Conservation (phyloP, 2,888 invertebrate genomes). For the Cheilosia urbana region DNA sequence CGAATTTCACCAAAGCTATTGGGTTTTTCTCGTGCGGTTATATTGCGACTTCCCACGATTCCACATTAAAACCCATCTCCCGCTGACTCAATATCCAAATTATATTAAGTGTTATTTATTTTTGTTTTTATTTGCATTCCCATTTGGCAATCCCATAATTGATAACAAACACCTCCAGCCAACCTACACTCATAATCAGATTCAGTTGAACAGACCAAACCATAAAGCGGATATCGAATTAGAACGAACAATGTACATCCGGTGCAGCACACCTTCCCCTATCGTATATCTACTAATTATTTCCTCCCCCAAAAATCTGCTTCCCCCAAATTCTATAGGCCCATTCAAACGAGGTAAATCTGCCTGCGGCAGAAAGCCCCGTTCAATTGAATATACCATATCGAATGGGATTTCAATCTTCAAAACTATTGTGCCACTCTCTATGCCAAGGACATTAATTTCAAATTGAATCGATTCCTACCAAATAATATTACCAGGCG, state of each 20-base stretch:
- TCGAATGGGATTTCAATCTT: constrained; percentile 49
- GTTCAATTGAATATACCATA: constrained; percentile 60
- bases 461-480: constrained; percentile 59
- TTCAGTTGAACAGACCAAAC: constrained; percentile 11
- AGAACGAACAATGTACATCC: constrained; percentile 12
- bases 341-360: constrained; percentile 45
- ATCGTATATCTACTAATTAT: constrained; percentile 32
- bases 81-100: too few species aligned
- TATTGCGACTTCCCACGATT: too few species aligned
- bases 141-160: constrained; percentile 23
- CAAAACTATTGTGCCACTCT: constrained; percentile 17
- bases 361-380: constrained; percentile 48
- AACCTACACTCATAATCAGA: constrained; percentile 5
- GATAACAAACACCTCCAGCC: constrained; percentile 9
- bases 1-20: too few species aligned
- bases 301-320: constrained; percentile 22
- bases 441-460: constrained; percentile 66
- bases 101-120: neutral
- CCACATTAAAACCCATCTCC: too few species aligned
- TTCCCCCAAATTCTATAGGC: constrained; percentile 25
- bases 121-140: neutral
- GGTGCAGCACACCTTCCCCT: neutral
- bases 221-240: constrained; percentile 36
- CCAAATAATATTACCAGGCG: constrained; percentile 36
- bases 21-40: too few species aligned